Conservation (phyloP, 2,797 vertebrate genomes). For the Lerista edwardsae region DNA sequence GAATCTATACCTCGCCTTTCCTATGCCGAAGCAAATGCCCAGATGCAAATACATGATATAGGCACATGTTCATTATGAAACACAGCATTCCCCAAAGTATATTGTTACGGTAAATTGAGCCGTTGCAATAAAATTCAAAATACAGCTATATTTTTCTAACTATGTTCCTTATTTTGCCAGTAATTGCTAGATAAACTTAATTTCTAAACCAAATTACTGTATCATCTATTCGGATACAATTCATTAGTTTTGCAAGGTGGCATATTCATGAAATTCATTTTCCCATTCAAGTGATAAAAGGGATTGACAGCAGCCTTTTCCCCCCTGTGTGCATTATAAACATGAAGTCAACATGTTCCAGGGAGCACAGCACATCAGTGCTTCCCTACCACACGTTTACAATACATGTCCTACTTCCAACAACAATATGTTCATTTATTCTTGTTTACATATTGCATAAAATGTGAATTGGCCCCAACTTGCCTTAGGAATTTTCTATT, state of each 20-base stretch:
- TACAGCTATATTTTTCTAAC: not conserved
- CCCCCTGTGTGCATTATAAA: too few species aligned
- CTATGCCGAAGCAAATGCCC: too few species aligned
- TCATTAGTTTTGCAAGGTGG: not conserved
- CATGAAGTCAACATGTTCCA: not conserved
- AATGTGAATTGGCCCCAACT: not conserved
- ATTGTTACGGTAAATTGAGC: not conserved
- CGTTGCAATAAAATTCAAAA: too few species aligned
- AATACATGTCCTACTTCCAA: not conserved
- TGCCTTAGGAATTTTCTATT: not conserved
- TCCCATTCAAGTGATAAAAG: not conserved
- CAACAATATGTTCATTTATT: too few species aligned
- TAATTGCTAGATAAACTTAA: too few species aligned
- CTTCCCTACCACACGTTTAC: not conserved
- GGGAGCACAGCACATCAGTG: not conserved
- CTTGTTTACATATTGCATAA: not conserved
- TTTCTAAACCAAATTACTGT: too few species aligned
- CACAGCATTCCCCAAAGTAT: not conserved
- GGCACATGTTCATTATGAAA: not conserved
- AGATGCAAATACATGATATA: too few species aligned
- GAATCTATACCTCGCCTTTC: too few species aligned
- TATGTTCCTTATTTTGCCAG: not conserved
- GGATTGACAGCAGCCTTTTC: not conserved
- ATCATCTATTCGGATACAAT: not conserved
- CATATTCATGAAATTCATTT: not conserved